A percentile compares a stretch with the other conserved stretches of the same genome.
phyloP scores from a whole-genome alignment of 1,140 invertebrate species.

The Plectrocnemia conspersa region DNA sequence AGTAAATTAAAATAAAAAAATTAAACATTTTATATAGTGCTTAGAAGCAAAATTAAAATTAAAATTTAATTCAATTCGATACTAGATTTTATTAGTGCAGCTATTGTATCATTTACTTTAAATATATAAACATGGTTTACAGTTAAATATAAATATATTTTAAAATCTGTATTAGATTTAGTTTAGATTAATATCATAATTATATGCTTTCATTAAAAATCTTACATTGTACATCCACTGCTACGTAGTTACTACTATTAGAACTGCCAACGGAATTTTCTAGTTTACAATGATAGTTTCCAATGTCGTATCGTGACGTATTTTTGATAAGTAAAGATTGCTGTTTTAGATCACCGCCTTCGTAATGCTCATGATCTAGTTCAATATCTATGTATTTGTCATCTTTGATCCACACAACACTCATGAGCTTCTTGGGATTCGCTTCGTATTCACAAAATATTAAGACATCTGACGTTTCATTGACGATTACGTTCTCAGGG shows the following conservation, averaged over 20 bases:
- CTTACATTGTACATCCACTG: constrained; percentile 78
- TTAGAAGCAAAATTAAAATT: too few species aligned
- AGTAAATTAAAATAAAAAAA: too few species aligned
- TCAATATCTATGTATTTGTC: constrained; percentile 58
- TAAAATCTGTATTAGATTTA: not conserved
- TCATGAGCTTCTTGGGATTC: constrained; percentile 71
- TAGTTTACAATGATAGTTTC: constrained; percentile 73
- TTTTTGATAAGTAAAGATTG: constrained; percentile 72
- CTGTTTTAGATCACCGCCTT: constrained; percentile 65
- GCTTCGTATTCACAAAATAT: constrained; percentile 76
- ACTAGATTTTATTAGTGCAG: too few species aligned
- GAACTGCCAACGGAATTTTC: constrained; percentile 70
- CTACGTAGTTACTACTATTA: constrained; percentile 61
- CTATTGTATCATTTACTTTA: too few species aligned
- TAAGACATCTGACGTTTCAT: constrained; percentile 69
- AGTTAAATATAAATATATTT: not conserved
- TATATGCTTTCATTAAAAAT: not conserved
- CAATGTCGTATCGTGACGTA: constrained; percentile 69
- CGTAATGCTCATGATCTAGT: constrained; percentile 60
- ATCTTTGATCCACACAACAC: constrained; percentile 73
- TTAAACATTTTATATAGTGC: too few species aligned
- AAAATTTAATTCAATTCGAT: too few species aligned
- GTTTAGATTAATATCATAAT: not conserved
- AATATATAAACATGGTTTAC: too few species aligned
- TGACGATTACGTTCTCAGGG: constrained; percentile 69